These are phyloP conservation scores for Desmodus rotundus DNA, from an alignment of 2,113 vertebrate species.

Conservation along the genomic window DNA sequence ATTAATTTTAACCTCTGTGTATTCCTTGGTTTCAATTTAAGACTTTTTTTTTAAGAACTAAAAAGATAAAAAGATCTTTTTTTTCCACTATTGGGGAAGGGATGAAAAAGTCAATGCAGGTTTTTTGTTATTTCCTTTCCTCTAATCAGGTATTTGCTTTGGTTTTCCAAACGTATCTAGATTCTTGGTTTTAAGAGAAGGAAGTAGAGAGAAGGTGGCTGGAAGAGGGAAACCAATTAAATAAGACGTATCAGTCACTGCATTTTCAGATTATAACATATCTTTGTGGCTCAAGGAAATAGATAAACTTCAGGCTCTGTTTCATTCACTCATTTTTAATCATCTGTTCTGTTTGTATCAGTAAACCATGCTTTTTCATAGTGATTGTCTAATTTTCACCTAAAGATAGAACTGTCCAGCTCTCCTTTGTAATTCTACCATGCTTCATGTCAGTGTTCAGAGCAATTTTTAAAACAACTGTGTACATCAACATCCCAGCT, in stretches of 20 bases:
- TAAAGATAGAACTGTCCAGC: neutral
- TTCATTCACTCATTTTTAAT: neutral
- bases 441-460: neutral
- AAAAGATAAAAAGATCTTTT: neutral
- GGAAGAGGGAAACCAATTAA: neutral
- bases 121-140: neutral
- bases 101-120: neutral
- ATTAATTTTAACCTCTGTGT: neutral
- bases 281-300: neutral
- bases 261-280: neutral
- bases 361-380: neutral
- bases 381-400: neutral
- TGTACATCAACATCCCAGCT: neutral
- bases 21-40: neutral
- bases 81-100: neutral
- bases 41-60: neutral
- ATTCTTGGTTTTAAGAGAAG: neutral
- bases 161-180: neutral
- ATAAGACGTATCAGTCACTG: neutral
- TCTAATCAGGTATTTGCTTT: neutral
- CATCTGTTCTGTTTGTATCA: neutral
- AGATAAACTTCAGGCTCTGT: neutral
- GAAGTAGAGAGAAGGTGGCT: neutral
- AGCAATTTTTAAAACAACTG: neutral
- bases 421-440: neutral